phyloP scores from a whole-genome alignment of 92 coral and sea anemone genomes.

The Palythoa grandis region DNA sequence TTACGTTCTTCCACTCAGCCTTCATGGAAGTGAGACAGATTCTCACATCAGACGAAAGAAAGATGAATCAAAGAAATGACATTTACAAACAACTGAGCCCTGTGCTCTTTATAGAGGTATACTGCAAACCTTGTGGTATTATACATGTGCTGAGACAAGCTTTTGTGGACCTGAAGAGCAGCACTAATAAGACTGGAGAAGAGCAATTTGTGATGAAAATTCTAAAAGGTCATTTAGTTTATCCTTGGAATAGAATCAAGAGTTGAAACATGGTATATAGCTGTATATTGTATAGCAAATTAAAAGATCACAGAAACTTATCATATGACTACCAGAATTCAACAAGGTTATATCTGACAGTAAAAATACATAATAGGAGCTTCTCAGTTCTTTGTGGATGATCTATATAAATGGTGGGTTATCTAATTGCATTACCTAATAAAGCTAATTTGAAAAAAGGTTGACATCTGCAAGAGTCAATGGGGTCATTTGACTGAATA shows the following conservation, averaged over 20 bases:
- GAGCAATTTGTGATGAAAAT: conserved; percentile 49
- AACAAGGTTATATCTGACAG: no score
- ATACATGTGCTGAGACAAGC: conserved; percentile 3
- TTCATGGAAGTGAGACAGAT: neutral
- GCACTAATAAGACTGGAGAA: neutral
- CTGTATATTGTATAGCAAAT: neutral
- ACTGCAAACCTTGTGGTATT: neutral
- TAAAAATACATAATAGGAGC: no score
- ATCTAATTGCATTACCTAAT: no score
- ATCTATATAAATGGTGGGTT: no score
- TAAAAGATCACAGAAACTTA: neutral
- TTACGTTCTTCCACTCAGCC: neutral
- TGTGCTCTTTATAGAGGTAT: neutral
- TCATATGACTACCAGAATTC: neutral
- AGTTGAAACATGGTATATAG: neutral
- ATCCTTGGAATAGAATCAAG: conserved; percentile 77
- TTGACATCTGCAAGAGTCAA: no score
- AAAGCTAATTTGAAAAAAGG: no score
- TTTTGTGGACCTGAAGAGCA: neutral
- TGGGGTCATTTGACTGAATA: no score
- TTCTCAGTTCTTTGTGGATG: no score
- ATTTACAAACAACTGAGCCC: neutral
- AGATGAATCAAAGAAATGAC: neutral
- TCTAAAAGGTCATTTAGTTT: conserved; percentile 72
- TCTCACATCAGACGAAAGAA: neutral